Conservation (phyloP, 2,888 invertebrate genomes). For the Philaethria dido region DNA sequence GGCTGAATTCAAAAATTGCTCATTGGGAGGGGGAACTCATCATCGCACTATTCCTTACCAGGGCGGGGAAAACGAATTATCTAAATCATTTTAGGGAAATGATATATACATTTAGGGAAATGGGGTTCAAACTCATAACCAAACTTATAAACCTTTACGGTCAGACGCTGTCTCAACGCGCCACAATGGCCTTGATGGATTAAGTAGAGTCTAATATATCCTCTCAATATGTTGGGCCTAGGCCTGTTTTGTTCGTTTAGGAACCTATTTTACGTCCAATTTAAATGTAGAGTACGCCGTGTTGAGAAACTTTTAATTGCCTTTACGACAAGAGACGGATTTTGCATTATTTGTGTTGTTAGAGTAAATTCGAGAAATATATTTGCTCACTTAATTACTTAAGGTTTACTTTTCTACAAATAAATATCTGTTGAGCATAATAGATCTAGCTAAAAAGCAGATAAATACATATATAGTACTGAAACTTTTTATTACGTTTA, state of each 20-base stretch:
- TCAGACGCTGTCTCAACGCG: too few species aligned
- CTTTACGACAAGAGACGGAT: constrained; percentile 15
- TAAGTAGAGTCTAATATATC: not conserved
- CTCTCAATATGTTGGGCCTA: not conserved
- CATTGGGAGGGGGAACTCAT: not conserved
- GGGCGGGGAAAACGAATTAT: too few species aligned
- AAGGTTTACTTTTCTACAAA: not conserved
- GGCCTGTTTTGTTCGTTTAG: not conserved
- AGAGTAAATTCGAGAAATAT: constrained; percentile 1
- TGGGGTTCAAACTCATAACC: not conserved
- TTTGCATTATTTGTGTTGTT: constrained; percentile 6
- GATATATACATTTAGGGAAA: too few species aligned
- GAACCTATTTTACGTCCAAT: constrained; percentile 1
- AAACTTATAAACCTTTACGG: too few species aligned
- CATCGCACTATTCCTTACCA: too few species aligned
- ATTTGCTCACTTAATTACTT: constrained; percentile 11
- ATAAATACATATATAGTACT: not conserved
- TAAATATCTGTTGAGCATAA: not conserved
- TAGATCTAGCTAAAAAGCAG: not conserved
- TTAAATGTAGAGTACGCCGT: constrained; percentile 5
- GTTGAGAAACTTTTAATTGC: constrained; percentile 17
- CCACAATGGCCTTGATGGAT: not conserved
- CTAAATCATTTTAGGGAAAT: too few species aligned
- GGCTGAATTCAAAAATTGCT: not conserved
- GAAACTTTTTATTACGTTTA: not conserved